Evolutionary conservation across 2,797 vertebrate species (phyloP).

Genomic region (Pseudochromis fuscus): DNA sequence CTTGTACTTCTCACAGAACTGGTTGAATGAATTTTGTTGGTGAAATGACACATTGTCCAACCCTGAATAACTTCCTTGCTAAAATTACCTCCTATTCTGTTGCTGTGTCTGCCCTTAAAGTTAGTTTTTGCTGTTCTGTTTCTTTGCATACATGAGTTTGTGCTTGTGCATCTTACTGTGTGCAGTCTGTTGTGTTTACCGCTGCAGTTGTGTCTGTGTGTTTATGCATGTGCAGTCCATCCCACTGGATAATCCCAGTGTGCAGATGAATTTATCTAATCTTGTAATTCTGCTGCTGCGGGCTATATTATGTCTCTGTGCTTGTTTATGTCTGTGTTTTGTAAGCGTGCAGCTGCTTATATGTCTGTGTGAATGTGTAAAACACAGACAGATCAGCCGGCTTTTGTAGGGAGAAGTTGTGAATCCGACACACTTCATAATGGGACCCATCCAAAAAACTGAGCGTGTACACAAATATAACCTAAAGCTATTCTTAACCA

Average conservation of each 20-base stretch:
- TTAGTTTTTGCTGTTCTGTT: not conserved
- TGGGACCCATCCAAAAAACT: not conserved
- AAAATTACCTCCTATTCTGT: not conserved
- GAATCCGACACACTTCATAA: not conserved
- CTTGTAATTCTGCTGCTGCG: conserved; percentile 11
- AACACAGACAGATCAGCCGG: not conserved
- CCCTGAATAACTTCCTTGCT: not conserved
- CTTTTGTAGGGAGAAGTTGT: not conserved
- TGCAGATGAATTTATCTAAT: conserved; percentile 30
- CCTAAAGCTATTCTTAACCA: not conserved
- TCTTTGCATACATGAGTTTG: not conserved
- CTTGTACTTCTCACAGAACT: too few relatives aligned
- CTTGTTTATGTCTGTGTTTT: conserved; percentile 1
- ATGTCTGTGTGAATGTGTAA: conserved; percentile 8
- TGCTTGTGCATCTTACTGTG: not conserved
- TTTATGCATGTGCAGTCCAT: conserved; percentile 17
- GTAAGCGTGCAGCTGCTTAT: conserved; percentile 11
- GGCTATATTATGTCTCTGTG: conserved; percentile 11
- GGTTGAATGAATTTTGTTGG: too few relatives aligned
- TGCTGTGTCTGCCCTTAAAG: not conserved
- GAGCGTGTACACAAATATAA: not conserved
- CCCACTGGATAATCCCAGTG: conserved; percentile 39
- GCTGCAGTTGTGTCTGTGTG: conserved; percentile 21
- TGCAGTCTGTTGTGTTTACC: conserved; percentile 9
- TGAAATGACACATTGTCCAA: not conserved